Conservation (phyloP, 2,888 invertebrate species). For the Stictocephala bisonia region DNA sequence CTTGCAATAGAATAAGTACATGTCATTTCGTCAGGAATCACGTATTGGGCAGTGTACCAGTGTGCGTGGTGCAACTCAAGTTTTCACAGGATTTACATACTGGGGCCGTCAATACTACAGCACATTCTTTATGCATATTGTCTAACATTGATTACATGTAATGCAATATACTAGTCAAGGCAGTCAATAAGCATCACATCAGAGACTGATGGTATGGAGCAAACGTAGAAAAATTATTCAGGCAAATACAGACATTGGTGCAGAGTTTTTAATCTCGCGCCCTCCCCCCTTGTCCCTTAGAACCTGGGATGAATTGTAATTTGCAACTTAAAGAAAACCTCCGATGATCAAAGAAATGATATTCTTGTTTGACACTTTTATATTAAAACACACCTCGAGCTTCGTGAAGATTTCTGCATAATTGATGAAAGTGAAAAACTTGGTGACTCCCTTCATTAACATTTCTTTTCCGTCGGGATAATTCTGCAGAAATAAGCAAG, state of each 20-base stretch:
- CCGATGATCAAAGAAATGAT: constrained; percentile 54
- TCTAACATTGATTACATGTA: too few species aligned
- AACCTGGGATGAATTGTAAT: constrained; percentile 42
- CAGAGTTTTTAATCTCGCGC: constrained; percentile 41
- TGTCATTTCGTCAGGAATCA: too few species aligned
- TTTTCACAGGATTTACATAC: too few species aligned
- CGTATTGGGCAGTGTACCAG: too few species aligned
- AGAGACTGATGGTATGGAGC: too few species aligned
- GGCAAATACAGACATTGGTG: not conserved
- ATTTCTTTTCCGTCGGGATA: constrained; percentile 38
- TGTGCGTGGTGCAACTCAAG: too few species aligned
- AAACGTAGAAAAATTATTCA: too few species aligned
- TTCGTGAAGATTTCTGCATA: constrained; percentile 44
- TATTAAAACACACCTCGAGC: constrained; percentile 44
- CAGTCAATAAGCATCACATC: too few species aligned
- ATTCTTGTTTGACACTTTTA: constrained; percentile 47
- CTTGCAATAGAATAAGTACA: too few species aligned
- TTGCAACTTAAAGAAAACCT: constrained; percentile 50
- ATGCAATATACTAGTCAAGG: too few species aligned
- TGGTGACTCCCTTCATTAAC: constrained; percentile 30
- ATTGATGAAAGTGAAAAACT: constrained; percentile 45
- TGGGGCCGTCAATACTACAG: too few species aligned
- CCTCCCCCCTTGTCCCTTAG: not conserved
- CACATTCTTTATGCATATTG: too few species aligned
- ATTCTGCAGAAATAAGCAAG: constrained; percentile 2